A percentile compares a stretch with the other conserved stretches of the same genome.
These are phyloP conservation scores for Ovibos moschatus DNA, from an alignment of 2,113 vertebrate species.

Conservation along the genomic window DNA sequence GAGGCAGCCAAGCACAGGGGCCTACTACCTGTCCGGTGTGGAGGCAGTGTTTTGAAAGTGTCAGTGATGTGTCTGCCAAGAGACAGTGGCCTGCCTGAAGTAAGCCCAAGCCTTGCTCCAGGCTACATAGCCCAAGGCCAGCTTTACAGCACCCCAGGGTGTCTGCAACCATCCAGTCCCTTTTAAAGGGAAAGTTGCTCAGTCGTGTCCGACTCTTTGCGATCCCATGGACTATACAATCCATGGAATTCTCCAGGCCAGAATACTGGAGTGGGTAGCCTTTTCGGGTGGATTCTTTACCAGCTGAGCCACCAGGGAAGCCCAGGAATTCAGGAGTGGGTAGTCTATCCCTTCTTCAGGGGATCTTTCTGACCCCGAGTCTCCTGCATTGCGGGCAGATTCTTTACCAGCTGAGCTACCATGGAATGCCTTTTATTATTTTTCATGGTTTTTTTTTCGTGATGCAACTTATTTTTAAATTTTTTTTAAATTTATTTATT, in stretches of 20 bases:
- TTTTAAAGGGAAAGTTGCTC: neutral
- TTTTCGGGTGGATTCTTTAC: neutral
- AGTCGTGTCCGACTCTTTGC: neutral
- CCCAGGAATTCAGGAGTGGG: neutral
- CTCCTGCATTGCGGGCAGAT: rapidly evolving
- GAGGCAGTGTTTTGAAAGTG: neutral
- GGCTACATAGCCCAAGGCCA: neutral
- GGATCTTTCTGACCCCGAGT: rapidly evolving
- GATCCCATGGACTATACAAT: neutral
- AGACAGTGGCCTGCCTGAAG: neutral
- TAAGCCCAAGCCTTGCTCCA: rapidly evolving
- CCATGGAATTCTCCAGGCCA: neutral
- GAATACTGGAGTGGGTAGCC: neutral
- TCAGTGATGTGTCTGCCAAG: too few relatives aligned
- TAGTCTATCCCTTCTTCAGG: neutral
- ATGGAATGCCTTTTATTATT: neutral
- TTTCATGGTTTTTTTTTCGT: neutral
- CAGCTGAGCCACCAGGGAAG: neutral
- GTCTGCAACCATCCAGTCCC: neutral
- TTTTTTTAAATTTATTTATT: too few relatives aligned
- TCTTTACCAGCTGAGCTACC: neutral
- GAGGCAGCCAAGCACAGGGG: rapidly evolving
- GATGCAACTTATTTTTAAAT: neutral
- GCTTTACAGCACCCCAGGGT: neutral
- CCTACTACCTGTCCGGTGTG: too few relatives aligned